Conservation (phyloP, 2,113 vertebrate species). For the Colinus virginianus region DNA sequence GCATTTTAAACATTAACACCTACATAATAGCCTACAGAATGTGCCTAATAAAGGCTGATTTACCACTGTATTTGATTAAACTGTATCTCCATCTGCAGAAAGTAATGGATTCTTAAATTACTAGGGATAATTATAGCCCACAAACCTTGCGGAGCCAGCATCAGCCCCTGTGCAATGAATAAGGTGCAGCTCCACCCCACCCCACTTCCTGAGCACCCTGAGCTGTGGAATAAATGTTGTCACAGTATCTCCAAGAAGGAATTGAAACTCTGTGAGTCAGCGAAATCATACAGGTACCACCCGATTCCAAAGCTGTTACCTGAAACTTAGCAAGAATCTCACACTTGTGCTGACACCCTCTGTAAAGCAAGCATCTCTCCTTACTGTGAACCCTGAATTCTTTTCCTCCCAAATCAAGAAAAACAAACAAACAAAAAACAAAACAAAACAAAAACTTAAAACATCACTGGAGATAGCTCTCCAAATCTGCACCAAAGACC, state of each 20-base stretch:
- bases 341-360: neutral
- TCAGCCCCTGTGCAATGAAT: neutral
- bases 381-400: neutral
- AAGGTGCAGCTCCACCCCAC: neutral
- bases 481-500: neutral
- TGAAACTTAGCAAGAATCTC: neutral
- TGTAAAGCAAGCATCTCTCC: neutral
- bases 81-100: constrained; percentile 41
- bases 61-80: constrained; percentile 59
- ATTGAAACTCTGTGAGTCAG: neutral
- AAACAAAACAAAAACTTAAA: too few species aligned
- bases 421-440: neutral
- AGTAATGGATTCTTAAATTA: constrained; percentile 60
- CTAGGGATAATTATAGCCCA: constrained; percentile 38
- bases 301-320: neutral
- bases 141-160: neutral
- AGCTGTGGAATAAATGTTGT: neutral
- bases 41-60: constrained; percentile 70
- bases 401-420: neutral
- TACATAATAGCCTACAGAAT: constrained; percentile 54
- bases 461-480: neutral
- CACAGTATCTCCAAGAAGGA: accelerated
- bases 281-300: neutral
- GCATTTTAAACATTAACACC: constrained; percentile 47
- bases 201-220: neutral